Percentiles rank a stretch among this genome's conserved stretches.
Evolutionary conservation across 1,140 invertebrate genomes (phyloP).

Genomic region (Zaprionus taronus): DNA sequence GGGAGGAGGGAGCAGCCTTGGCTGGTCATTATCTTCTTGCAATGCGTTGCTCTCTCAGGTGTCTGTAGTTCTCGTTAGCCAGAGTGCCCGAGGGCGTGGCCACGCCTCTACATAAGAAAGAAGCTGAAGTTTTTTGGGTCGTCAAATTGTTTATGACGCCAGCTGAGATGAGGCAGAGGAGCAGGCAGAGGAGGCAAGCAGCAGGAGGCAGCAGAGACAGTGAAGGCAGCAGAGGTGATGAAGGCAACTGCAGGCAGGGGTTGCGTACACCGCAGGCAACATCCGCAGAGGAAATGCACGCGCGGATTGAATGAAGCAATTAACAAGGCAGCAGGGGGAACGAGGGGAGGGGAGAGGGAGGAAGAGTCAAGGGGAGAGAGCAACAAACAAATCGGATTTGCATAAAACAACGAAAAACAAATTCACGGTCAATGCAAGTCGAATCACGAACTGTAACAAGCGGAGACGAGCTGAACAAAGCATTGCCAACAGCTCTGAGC

Average conservation of each 20-base stretch:
- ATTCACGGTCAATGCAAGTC: constrained; percentile 78
- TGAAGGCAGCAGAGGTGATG: too few relatives aligned
- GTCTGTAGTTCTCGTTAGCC: not conserved
- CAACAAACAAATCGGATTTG: constrained; percentile 57
- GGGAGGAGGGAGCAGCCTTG: not conserved
- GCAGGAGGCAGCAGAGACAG: too few relatives aligned
- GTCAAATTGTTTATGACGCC: constrained; percentile 15
- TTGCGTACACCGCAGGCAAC: constrained; percentile 20
- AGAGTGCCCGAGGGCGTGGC: not conserved
- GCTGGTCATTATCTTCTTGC: not conserved
- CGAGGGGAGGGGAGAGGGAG: accelerated
- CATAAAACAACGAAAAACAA: constrained; percentile 47
- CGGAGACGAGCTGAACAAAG: constrained; percentile 6
- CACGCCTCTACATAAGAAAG: not conserved
- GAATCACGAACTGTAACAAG: constrained; percentile 45
- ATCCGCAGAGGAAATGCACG: constrained; percentile 40
- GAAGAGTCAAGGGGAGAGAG: not conserved
- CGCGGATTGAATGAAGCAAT: constrained; percentile 59
- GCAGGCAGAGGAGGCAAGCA: not conserved
- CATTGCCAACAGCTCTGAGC: constrained; percentile 26
- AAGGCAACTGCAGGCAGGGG: too few relatives aligned
- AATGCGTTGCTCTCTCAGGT: not conserved
- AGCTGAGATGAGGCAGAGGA: not conserved
- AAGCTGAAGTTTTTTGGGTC: not conserved
- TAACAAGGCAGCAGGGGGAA: constrained; percentile 30